These are phyloP conservation scores for Rhipidura dahli DNA, from an alignment of 2,113 vertebrate genomes.

Conservation along the genomic window DNA sequence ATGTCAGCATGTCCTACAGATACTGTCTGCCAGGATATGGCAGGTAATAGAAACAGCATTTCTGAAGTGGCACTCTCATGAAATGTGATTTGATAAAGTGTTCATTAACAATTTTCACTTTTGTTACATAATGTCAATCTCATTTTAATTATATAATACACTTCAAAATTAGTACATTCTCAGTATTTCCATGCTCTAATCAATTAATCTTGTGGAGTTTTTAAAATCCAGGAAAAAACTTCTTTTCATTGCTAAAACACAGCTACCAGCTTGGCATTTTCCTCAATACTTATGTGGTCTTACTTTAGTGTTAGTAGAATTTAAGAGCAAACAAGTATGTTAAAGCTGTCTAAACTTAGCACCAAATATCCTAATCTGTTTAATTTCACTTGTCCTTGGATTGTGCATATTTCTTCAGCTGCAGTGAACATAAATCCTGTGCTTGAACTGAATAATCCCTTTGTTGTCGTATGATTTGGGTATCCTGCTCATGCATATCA, in stretches of 20 bases:
- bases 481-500: background rate
- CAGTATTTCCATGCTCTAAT: background rate
- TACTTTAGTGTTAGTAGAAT: background rate
- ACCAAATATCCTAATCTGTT: background rate
- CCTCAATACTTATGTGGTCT: background rate
- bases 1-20: background rate
- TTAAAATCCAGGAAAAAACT: background rate
- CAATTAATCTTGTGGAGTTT: background rate
- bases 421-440: background rate
- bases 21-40: background rate
- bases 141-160: background rate
- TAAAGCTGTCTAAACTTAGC: background rate
- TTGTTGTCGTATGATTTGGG: background rate
- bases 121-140: background rate
- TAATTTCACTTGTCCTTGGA: background rate
- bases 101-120: background rate
- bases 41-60: background rate
- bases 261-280: background rate
- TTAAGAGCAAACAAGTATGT: background rate
- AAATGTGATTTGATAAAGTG: background rate
- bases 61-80: background rate
- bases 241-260: background rate
- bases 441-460: background rate
- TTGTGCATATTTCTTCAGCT: background rate
- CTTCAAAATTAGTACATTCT: background rate